Base-by-base conservation (phyloP, 2,888 invertebrate genomes). In the Oxyteleia sp. region DNA sequence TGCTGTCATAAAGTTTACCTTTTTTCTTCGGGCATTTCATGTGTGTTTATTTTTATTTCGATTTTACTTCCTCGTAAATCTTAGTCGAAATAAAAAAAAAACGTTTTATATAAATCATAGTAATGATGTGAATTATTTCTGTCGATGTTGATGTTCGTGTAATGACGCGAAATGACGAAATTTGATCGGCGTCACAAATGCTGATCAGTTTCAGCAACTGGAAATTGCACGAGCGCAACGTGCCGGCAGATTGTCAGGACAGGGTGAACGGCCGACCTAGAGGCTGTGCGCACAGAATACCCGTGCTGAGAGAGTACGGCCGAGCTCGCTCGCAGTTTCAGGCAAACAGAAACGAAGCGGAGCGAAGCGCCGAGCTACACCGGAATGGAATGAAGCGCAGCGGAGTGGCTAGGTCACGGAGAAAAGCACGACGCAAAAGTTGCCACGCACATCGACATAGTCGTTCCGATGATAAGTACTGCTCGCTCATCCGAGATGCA, bases 211-310 rank as follows among this genome's bases (percentile, higher is more conserved):
- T 88, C 86, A 88, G 81, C 85, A 86, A 87, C 87, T 86, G 85
- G 85, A 87, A 86, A 71, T 78, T 71, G 76, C 76, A 72, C 76
- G 78, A 87, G 84, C 87, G 86, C 85, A 84, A 80, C 72, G 85
- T 82, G 80, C 86, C 87, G 84, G 88, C 86, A 84, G 87, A 88
- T 88, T 89, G 88, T 87, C 88, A 87, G 89, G 88, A 89, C 91
- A 91, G 92, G 93, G 93, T 93, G 93, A 93, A 93, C 91, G 93
- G 85, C 93, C 93, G 93, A 93, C 93, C 93, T 93, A 93, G 93
- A 93, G 92, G 92, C 93, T 92, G 86, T 82, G 85, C 88, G 87
- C 87, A 84, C 81, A 82, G 72, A 85, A 88, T 87, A 88, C 87
- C 78, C 88, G 86, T 78, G 84, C 86, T 82, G 74, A 86, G 88